Conservation (phyloP, 2,113 vertebrate genomes). For the Hippocampus zosterae region DNA sequence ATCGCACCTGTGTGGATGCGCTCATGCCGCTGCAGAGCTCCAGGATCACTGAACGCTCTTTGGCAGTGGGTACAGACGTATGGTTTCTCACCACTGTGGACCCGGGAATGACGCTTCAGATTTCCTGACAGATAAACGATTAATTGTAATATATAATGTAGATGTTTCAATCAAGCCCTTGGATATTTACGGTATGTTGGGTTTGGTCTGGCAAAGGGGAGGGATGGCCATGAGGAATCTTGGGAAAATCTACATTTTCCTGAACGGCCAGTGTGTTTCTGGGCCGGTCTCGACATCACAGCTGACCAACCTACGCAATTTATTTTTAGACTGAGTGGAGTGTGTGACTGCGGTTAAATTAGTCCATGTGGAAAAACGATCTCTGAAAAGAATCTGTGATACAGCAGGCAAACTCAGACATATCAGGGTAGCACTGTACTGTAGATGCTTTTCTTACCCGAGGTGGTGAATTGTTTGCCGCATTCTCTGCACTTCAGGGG, state of each 20-base stretch:
- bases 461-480: constrained; percentile 97
- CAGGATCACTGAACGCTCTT: constrained; percentile 90
- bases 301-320: no score
- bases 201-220: not conserved
- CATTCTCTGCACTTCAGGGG: constrained; percentile 96
- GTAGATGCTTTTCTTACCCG: constrained; percentile 73
- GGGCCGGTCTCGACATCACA: no score
- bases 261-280: no score
- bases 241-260: no score
- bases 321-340: no score
- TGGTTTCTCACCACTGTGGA: constrained; percentile 96
- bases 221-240: not conserved
- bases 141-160: not conserved
- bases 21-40: constrained; percentile 89
- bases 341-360: no score
- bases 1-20: constrained; percentile 92
- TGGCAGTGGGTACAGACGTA: constrained; percentile 90
- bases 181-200: not conserved
- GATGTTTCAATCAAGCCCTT: not conserved
- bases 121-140: constrained; percentile 75
- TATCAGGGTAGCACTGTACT: not conserved
- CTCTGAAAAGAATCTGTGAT: no score
- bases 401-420: no score
- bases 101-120: constrained; percentile 91
- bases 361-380: no score